Percentiles rank a stretch among this genome's conserved stretches.
phyloP scores from a whole-genome alignment of 2,113 vertebrate species.

The Daphoenositta chrysoptera region DNA sequence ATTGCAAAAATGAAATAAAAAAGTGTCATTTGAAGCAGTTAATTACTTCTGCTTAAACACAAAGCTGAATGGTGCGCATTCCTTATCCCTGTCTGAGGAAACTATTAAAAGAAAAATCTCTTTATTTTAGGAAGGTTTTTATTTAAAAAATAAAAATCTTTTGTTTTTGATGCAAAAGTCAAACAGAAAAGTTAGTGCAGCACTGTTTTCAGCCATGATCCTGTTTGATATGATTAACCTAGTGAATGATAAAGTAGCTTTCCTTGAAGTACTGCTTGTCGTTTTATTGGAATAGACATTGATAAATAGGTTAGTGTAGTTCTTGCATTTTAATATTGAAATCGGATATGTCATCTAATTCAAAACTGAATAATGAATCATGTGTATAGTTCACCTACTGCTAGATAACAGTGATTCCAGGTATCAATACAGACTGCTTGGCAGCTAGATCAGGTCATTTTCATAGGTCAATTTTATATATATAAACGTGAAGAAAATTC shows the following conservation, averaged over 20 bases:
- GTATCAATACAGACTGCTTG: background rate
- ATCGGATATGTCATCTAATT: background rate
- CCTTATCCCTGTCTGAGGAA: background rate
- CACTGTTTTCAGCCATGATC: background rate
- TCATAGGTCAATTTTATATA: background rate
- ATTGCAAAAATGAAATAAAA: background rate
- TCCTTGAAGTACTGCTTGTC: background rate
- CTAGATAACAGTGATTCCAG: background rate
- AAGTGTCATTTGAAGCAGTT: background rate
- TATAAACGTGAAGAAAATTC: background rate
- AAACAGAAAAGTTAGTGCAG: background rate
- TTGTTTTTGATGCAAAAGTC: background rate
- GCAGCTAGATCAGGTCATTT: background rate
- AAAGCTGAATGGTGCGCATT: background rate
- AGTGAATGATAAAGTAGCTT: background rate
- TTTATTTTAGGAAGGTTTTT: background rate
- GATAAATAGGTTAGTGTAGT: background rate
- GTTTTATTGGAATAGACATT: background rate
- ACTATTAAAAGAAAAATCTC: background rate
- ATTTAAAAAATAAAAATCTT: background rate
- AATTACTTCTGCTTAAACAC: background rate
- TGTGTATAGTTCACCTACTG: background rate
- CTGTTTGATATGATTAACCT: background rate
- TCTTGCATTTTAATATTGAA: background rate
- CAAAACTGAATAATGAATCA: background rate